phyloP scores from a whole-genome alignment of 2,888 invertebrate genomes.

The Isoperla grammatica region DNA sequence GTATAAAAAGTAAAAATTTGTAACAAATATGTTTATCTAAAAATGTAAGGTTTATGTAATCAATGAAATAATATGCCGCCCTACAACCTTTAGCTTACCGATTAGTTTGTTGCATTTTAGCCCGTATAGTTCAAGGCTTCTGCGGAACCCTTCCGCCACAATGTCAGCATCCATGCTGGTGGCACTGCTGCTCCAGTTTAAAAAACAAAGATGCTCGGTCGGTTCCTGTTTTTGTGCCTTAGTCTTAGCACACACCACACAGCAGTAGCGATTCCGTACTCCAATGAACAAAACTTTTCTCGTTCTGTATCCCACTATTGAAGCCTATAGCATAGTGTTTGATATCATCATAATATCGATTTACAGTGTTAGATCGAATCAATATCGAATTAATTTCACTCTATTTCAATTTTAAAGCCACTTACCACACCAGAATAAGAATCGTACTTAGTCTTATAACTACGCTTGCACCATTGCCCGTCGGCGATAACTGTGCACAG shows the following conservation, averaged over 20 bases:
- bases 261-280: conserved; percentile 21
- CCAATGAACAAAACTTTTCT: conserved; percentile 21
- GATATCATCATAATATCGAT: too few relatives aligned
- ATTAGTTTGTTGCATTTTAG: too few relatives aligned
- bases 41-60: too few relatives aligned
- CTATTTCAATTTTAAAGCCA: too few relatives aligned
- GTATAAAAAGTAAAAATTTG: too few relatives aligned
- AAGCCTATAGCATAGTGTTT: conserved; percentile 17
- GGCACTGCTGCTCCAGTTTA: not conserved
- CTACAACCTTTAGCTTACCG: too few relatives aligned
- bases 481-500: not conserved
- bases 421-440: not conserved
- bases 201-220: not conserved
- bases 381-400: too few relatives aligned
- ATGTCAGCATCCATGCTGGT: conserved; percentile 10
- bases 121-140: too few relatives aligned
- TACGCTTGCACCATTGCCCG: not conserved
- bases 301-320: conserved; percentile 24
- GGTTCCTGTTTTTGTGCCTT: not conserved
- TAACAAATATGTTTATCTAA: too few relatives aligned
- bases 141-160: conserved; percentile 6
- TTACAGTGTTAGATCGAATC: too few relatives aligned
- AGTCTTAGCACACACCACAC: conserved; percentile 13
- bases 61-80: too few relatives aligned
- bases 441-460: conserved; percentile 1